These are phyloP conservation scores for Salvelinus alpinus DNA, from an alignment of 2,113 vertebrate species.

Conservation along the genomic window DNA sequence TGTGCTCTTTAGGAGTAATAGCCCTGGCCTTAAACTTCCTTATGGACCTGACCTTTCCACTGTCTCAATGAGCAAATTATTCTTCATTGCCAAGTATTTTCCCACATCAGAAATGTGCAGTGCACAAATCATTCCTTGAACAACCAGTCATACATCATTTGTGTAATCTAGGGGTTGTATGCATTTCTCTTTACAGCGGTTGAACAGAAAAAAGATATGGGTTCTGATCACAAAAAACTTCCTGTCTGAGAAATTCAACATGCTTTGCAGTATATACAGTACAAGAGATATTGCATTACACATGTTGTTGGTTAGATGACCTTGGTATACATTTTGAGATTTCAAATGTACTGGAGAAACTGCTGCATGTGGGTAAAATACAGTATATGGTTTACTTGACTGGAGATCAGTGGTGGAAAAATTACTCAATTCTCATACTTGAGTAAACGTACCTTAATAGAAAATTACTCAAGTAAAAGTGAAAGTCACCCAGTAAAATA, in stretches of 20 bases:
- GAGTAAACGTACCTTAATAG: too few species aligned
- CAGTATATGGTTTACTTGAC: not conserved
- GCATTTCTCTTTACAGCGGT: constrained; percentile 66
- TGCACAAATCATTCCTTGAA: constrained; percentile 40
- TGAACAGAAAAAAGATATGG: constrained; percentile 63
- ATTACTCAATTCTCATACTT: not conserved
- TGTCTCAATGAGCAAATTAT: constrained; percentile 59
- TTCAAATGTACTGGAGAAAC: not conserved
- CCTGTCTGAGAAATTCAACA: constrained; percentile 49
- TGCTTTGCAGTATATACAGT: constrained; percentile 15
- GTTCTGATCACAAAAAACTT: constrained; percentile 54
- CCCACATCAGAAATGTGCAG: constrained; percentile 28
- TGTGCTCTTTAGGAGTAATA: constrained; percentile 56
- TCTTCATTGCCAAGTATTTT: constrained; percentile 48
- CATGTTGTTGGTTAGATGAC: not conserved
- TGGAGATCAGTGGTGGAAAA: not conserved
- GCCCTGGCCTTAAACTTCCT: constrained; percentile 50
- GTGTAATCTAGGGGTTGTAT: constrained; percentile 51
- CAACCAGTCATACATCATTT: constrained; percentile 60
- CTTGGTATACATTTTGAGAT: not conserved
- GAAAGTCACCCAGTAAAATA: too few species aligned
- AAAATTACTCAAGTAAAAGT: too few species aligned
- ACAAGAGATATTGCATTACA: constrained; percentile 48
- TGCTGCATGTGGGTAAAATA: not conserved
- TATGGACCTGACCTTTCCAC: constrained; percentile 63